Conservation (phyloP, 2,888 invertebrate genomes). For the Acheta domesticus region DNA sequence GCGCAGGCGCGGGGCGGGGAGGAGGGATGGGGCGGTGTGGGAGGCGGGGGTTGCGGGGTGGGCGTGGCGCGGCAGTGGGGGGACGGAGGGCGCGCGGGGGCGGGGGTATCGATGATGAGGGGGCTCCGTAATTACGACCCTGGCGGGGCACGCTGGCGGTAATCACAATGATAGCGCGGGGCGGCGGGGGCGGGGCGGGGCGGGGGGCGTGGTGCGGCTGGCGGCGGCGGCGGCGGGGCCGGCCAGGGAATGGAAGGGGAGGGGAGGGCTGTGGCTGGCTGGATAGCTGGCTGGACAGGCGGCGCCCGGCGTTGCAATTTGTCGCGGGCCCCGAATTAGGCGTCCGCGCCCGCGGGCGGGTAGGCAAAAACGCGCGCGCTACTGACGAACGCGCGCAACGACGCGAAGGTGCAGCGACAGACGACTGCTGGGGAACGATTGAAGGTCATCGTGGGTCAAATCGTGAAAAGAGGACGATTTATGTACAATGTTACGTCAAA, state of each 20-base stretch:
- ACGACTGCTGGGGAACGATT: too few species aligned
- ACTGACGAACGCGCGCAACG: too few species aligned
- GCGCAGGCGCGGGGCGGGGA: neutral
- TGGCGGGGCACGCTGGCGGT: neutral
- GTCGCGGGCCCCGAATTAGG: neutral
- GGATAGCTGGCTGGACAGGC: neutral
- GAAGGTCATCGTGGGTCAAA: too few species aligned
- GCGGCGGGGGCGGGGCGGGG: neutral
- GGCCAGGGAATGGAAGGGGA: too few species aligned
- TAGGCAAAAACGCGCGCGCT: neutral
- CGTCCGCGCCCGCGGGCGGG: neutral
- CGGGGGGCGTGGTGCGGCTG: neutral
- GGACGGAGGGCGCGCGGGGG: neutral
- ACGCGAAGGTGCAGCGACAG: too few species aligned
- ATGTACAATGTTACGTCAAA: too few species aligned
- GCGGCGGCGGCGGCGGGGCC: too few species aligned
- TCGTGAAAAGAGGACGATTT: too few species aligned
- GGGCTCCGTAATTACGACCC: neutral
- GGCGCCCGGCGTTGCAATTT: conserved; percentile 11
- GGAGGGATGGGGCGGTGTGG: neutral
- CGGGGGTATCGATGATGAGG: neutral
- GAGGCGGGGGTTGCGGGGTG: neutral
- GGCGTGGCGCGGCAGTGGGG: neutral
- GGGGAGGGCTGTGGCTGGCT: neutral
- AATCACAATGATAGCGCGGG: neutral